phyloP scores from a whole-genome alignment of 2,113 vertebrate species.

The Oreotragus oreotragus region DNA sequence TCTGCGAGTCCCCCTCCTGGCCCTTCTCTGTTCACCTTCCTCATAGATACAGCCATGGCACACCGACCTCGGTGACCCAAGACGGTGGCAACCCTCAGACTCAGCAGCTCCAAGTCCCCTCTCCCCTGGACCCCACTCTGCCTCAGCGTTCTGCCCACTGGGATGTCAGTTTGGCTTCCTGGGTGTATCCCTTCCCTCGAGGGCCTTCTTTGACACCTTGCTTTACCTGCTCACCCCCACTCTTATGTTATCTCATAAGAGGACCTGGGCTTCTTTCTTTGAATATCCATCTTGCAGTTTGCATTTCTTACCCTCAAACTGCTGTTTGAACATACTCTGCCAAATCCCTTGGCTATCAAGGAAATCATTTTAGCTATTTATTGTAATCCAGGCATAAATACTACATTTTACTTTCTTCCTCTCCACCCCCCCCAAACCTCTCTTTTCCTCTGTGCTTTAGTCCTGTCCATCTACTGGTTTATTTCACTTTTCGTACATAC shows the following conservation, averaged over 20 bases:
- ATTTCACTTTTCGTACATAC: not conserved
- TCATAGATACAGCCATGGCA: not conserved
- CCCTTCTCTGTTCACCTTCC: not conserved
- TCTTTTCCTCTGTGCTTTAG: not conserved
- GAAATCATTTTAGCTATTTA: not conserved
- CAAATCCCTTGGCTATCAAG: not conserved
- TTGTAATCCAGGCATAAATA: not conserved
- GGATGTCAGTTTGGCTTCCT: not conserved
- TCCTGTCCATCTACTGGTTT: not conserved
- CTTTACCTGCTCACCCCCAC: not conserved
- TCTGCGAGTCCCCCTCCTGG: not conserved
- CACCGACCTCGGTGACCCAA: fast-evolving
- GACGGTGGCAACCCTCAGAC: not conserved
- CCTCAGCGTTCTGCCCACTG: not conserved
- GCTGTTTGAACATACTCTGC: not conserved
- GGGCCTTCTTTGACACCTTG: not conserved
- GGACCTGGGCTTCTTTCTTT: not conserved
- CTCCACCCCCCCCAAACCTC: not conserved
- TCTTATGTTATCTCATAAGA: not conserved
- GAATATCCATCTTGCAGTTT: not conserved
- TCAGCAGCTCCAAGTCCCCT: fast-evolving
- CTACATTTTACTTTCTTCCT: not conserved
- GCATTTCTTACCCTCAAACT: not conserved
- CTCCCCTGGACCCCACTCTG: fast-evolving
- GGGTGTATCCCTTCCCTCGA: not conserved